Evolutionary conservation across 1,140 invertebrate species (phyloP), one percentile per base, ranked within the genome.

Genomic region (Potamilus streckersoni): DNA sequence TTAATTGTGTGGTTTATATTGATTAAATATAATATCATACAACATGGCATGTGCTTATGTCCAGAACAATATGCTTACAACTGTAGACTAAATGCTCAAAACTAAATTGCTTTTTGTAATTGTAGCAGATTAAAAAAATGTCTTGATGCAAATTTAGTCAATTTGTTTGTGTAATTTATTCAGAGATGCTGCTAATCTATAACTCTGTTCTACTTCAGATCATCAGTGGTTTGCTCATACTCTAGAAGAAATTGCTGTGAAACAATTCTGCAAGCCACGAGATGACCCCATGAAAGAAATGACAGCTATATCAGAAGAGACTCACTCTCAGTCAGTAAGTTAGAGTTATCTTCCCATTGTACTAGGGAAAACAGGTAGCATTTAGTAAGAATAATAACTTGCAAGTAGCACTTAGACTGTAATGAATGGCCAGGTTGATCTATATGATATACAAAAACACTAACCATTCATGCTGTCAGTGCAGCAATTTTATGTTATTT

Each of bases 251-350:
- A 75, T 83, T 56, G 82, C 84, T 3, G 70, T 85, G 23, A 87
- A 86, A 73, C 81, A 89, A 73, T 87, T 89, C 74, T 89, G 88
- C 80, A 80, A 81, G 55, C 79, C 83, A 0, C 72, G 83, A 60
- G 84, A 84, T 19, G 81, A 84, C 66, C 78, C 78, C 19, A 83
- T 76, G 60, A 31, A 69, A 67, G 86, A 85, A 79, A 84, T 84
- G 81, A 74, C 84, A 23, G 80, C 82, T 68, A 86, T 84, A 20
- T 80, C 79, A 15, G 83, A 86, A 59, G 84, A 86, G 74, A 81
- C 79, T 38, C 63, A 76, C 68, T 81, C 79, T 27, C 82, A 83
- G 62, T 77, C 79, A 38, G 73, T 82, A 77, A 75, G 73, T 60
- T 56, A 62, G 38, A 49, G 38, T 49, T 49, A 49, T 49, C 38